Conservation (phyloP, 2,113 vertebrate genomes). For the Psephotus haematonotus region DNA sequence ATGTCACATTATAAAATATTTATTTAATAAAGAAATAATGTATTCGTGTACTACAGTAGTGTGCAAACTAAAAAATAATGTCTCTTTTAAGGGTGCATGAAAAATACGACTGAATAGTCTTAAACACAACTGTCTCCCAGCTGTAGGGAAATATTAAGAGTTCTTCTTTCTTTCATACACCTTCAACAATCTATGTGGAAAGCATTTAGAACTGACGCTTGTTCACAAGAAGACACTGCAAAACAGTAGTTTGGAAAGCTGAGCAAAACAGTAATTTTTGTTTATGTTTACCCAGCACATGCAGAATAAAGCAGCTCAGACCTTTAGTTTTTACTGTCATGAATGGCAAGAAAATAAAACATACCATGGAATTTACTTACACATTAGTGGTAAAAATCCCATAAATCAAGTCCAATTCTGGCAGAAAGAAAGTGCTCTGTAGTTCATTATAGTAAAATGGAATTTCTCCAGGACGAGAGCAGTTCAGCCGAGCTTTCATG, state of each 20-base stretch:
- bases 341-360: background rate
- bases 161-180: background rate
- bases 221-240: background rate
- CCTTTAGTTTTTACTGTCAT: background rate
- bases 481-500: conserved; percentile 97
- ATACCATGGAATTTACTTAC: conserved; percentile 74
- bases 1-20: background rate
- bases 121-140: background rate
- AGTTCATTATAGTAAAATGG: conserved; percentile 96
- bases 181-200: background rate
- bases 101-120: background rate
- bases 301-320: background rate
- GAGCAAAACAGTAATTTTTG: background rate
- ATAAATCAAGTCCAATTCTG: conserved; percentile 93
- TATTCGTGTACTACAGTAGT: background rate
- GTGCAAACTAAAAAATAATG: background rate
- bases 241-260: background rate
- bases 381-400: conserved; percentile 98
- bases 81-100: background rate
- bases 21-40: background rate
- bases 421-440: conserved; percentile 94
- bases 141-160: background rate
- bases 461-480: conserved; percentile 93
- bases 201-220: background rate
- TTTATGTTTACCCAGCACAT: background rate